A percentile compares a stretch with the other conserved stretches of the same genome.
phyloP scores from a whole-genome alignment of 2,113 vertebrate species.

The Tenebrosternarchus preto region DNA sequence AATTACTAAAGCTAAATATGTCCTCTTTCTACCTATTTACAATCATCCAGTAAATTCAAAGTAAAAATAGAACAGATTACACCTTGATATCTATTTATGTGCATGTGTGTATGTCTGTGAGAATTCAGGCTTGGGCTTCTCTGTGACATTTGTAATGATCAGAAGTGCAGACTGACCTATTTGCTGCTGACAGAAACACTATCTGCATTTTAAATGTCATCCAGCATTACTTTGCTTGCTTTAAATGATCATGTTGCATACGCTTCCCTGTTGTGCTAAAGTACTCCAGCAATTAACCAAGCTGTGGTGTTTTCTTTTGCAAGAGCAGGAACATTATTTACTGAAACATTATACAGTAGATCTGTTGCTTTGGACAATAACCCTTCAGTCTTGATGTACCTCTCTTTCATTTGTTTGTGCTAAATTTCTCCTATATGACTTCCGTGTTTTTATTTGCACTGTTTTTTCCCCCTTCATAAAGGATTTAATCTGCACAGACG shows the following conservation, averaged over 20 bases:
- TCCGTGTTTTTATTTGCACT: slow-evolving; percentile 1
- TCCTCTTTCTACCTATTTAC: background rate
- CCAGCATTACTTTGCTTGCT: slow-evolving; percentile 10
- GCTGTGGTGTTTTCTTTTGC: slow-evolving; percentile 30
- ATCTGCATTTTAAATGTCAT: slow-evolving; percentile 41
- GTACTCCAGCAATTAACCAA: slow-evolving; percentile 45
- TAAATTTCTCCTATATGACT: background rate
- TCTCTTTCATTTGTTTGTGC: slow-evolving; percentile 23
- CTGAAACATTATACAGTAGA: slow-evolving; percentile 27
- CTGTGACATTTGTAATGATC: slow-evolving; percentile 6
- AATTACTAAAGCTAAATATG: background rate
- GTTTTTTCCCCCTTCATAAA: too few species aligned
- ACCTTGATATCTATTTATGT: background rate
- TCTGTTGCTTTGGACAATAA: slow-evolving; percentile 37
- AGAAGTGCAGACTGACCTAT: slow-evolving; percentile 13
- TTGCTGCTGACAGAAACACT: slow-evolving; percentile 35
- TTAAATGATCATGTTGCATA: slow-evolving; percentile 42
- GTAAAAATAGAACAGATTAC: background rate
- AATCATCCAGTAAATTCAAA: too few species aligned
- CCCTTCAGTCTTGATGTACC: slow-evolving; percentile 32
- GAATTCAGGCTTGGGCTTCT: background rate
- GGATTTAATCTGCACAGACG: background rate
- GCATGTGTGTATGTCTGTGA: background rate
- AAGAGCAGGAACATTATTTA: slow-evolving; percentile 22
- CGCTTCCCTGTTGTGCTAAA: slow-evolving; percentile 41